Conservation (phyloP, 2,888 invertebrate species). For the Xanthia togata region DNA sequence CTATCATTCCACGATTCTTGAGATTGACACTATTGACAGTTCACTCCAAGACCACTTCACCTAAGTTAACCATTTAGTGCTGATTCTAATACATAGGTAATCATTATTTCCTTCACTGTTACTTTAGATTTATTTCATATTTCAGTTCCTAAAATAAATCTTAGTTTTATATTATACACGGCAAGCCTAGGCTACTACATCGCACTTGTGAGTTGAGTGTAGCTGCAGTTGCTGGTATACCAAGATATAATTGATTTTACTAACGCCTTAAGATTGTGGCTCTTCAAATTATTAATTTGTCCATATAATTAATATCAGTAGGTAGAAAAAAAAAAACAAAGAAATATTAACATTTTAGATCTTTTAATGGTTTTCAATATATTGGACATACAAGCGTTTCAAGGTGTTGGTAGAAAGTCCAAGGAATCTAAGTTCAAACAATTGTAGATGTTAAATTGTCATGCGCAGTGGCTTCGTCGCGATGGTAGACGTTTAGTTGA, state of each 20-base stretch:
- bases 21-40: not conserved
- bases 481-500: constrained; percentile 62
- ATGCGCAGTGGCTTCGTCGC: constrained; percentile 42
- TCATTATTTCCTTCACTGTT: not conserved
- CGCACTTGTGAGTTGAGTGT: no score
- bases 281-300: no score
- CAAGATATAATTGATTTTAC: not conserved
- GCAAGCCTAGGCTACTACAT: not conserved
- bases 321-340: constrained; percentile 17
- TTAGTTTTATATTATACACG: not conserved
- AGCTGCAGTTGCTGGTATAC: not conserved
- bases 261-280: not conserved
- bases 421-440: constrained; percentile 36
- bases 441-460: constrained; percentile 38
- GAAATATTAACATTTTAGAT: constrained; percentile 41
- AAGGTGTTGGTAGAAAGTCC: constrained; percentile 55
- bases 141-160: not conserved
- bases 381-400: constrained; percentile 59
- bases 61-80: not conserved
- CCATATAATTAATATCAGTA: not conserved
- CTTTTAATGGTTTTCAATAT: constrained; percentile 39
- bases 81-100: not conserved
- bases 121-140: not conserved
- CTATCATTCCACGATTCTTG: not conserved
- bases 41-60: not conserved